Evolutionary conservation across 2,113 vertebrate genomes (phyloP).

Genomic region (Cyprinus carpio): DNA sequence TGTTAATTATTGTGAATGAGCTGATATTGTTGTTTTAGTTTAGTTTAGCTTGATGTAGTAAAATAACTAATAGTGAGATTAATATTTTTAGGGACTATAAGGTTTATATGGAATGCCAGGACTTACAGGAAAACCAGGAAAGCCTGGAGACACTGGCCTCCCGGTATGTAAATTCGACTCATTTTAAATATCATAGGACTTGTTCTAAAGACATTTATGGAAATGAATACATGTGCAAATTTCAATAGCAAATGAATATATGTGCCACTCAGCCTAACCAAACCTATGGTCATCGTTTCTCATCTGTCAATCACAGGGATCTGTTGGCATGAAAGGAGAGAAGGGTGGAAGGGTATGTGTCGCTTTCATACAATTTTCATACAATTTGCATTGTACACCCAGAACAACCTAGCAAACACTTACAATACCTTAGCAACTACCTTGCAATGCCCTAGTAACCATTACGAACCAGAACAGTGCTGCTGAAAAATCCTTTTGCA

Average conservation of each 20-base stretch:
- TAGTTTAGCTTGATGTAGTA: too few species aligned
- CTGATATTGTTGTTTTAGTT: too few species aligned
- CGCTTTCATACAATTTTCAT: not conserved
- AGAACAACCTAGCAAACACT: not conserved
- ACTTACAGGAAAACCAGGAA: slow-evolving; percentile 89
- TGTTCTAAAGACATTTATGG: not conserved
- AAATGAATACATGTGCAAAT: not conserved
- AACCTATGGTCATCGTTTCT: not conserved
- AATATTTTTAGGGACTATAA: slow-evolving; percentile 81
- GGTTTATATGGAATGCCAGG: slow-evolving; percentile 92
- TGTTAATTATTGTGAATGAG: not conserved
- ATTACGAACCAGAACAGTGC: not conserved
- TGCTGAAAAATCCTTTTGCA: not conserved
- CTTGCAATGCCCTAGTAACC: not conserved
- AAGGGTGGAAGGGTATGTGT: slow-evolving; percentile 92
- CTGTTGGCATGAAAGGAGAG: slow-evolving; percentile 90
- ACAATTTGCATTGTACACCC: not conserved
- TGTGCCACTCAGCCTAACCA: not conserved
- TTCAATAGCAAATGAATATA: not conserved
- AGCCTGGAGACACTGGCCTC: slow-evolving; percentile 86
- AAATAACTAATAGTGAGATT: too few species aligned
- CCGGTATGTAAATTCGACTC: slow-evolving; percentile 75
- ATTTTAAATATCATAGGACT: not conserved
- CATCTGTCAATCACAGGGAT: slow-evolving; percentile 79
- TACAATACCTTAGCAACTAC: not conserved